Evolutionary conservation across 92 coral and sea anemone species (phyloP), one percentile per base, ranked within the genome.

Genomic region (Siderastrea siderea): DNA sequence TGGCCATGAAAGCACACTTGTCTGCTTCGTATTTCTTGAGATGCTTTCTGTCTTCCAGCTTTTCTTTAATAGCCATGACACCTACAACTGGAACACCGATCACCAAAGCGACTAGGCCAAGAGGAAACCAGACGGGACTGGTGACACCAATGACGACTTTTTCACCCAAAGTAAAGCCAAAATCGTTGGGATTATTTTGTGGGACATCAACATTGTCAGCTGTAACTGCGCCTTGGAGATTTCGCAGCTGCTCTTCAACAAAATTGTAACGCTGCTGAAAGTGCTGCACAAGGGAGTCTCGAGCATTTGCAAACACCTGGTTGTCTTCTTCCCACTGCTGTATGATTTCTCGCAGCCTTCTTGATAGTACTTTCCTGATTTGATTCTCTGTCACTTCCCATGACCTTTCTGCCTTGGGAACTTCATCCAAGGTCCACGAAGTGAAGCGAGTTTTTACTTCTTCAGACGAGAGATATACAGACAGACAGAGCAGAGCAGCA

Each of bases 101-200:
- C 2, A 84, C 68, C 43, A 90, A 64, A 11, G 64, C 90, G 26
- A 70, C 87, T 8, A 93, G 65, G 14, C 79, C 80, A 15, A 93
- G 68, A 8, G 96, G 94, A 83, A 90, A 47, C 96, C 96, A 93
- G 62, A 93, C 6, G 5, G 92, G 94, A 55, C 69, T 64, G 2
- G 90, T 79, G 16, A 85, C 77, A 9, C 88, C 91, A 49, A 81
- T 43, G 9, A 75, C 17, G 46, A 86, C 78, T 48, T 75, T 91
- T 46, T 48, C 62, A 48, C 78, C 14, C 1, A 57, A 7, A 17
- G 62, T 15, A 16, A 88, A 16, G 13, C 26, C 14, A 1, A 11
- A 6, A 3, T 3, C 50, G 8, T 9, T 2, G 38, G 26, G 44
- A 44, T 12, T 7, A 46, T 47, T 12, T 38, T 13, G 53, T 3